These are phyloP conservation scores for Callorhinus ursinus DNA, from an alignment of 2,113 vertebrate genomes.

Conservation along the genomic window DNA sequence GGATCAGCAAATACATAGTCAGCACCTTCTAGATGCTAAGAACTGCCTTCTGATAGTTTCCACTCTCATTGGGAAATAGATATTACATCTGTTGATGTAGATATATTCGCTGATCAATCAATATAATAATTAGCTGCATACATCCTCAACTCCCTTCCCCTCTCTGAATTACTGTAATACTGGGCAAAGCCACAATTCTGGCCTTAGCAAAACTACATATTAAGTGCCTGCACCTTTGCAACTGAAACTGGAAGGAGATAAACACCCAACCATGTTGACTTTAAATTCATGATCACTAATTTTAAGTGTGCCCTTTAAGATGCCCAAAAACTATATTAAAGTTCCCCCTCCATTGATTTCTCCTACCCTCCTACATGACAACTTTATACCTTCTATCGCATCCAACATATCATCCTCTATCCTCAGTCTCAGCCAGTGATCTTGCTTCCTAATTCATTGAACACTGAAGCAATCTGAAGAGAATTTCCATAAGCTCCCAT, in stretches of 20 bases:
- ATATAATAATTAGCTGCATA: not conserved
- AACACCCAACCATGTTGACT: not conserved
- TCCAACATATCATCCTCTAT: not conserved
- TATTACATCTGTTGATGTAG: not conserved
- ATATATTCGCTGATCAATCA: not conserved
- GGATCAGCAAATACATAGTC: not conserved
- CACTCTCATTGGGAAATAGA: not conserved
- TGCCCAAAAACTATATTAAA: not conserved
- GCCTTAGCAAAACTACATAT: not conserved
- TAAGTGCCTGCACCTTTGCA: not conserved
- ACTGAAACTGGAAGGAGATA: not conserved
- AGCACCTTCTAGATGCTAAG: not conserved
- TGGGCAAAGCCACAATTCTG: not conserved
- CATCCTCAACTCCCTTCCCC: not conserved
- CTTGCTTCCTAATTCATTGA: not conserved
- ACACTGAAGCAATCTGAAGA: conserved; percentile 12
- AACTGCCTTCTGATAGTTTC: not conserved
- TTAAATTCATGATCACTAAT: not conserved
- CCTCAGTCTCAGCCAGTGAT: not conserved
- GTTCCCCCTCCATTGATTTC: not conserved
- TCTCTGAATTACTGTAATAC: not conserved
- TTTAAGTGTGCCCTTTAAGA: not conserved
- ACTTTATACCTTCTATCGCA: not conserved
- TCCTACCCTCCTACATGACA: not conserved
- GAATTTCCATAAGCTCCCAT: not conserved